phyloP scores from a whole-genome alignment of 2,797 vertebrate genomes.

The Xerus rutilus region DNA sequence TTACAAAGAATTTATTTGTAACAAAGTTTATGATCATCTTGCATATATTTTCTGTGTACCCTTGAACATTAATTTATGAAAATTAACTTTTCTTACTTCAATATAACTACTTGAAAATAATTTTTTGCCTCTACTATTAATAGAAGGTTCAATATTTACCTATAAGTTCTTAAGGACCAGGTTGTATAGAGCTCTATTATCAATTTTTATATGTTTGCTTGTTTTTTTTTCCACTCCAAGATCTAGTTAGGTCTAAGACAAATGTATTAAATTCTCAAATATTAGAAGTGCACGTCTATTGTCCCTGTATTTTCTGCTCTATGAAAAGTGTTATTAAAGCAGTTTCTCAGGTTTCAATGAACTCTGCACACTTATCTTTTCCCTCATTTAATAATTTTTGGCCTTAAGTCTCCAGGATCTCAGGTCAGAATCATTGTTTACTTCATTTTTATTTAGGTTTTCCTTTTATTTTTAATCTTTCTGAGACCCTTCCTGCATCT shows the following conservation, averaged over 20 bases:
- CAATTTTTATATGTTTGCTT: too few relatives aligned
- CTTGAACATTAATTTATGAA: neutral
- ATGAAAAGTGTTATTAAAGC: neutral
- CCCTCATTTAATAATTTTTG: neutral
- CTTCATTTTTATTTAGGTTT: neutral
- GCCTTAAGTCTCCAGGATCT: neutral
- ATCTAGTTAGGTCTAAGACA: neutral
- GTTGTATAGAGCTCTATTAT: neutral
- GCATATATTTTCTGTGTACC: neutral
- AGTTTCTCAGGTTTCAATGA: neutral
- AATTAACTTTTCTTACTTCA: neutral
- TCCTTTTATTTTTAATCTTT: neutral
- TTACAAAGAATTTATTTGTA: neutral
- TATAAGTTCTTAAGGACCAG: neutral
- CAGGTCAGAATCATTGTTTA: neutral
- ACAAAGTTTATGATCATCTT: neutral
- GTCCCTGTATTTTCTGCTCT: neutral
- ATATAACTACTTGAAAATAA: neutral
- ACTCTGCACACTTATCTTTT: neutral
- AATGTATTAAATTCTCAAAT: neutral
- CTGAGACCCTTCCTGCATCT: neutral
- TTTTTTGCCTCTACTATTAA: neutral
- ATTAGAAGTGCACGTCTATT: neutral
- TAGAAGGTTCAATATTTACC: neutral
- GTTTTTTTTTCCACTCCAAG: too few relatives aligned